phyloP scores from a whole-genome alignment of 2,888 invertebrate genomes.

The Pristionchus entomophagus region DNA sequence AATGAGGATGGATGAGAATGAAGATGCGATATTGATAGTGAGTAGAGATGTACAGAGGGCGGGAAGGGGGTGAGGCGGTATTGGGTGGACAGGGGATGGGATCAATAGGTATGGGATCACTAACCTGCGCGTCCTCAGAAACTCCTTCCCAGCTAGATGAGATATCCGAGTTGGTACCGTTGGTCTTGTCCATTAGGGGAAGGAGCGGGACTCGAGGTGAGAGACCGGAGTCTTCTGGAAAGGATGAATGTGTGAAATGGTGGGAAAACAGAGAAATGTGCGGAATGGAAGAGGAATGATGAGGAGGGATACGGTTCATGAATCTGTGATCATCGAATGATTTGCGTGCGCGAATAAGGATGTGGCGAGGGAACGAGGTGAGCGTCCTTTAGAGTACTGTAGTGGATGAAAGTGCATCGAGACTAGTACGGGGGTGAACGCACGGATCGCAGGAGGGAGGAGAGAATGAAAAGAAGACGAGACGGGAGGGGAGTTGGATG shows the following conservation, averaged over 20 bases:
- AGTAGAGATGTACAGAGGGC: not conserved
- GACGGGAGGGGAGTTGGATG: no score
- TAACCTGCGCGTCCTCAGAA: constrained; percentile 67
- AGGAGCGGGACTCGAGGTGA: not conserved
- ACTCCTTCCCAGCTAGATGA: constrained; percentile 73
- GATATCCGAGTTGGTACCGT: constrained; percentile 64
- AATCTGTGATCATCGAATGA: not conserved
- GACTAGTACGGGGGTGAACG: constrained; percentile 18
- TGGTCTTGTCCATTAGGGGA: constrained; percentile 48
- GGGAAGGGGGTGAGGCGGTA: not conserved
- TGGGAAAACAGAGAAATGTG: no score
- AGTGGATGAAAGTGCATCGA: constrained; percentile 41
- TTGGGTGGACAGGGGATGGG: not conserved
- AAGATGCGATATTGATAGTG: constrained; percentile 6
- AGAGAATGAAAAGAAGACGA: not conserved
- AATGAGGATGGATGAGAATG: constrained; percentile 12
- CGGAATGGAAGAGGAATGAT: not conserved
- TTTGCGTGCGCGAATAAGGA: not conserved
- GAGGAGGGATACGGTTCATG: not conserved
- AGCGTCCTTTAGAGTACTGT: constrained; percentile 38
- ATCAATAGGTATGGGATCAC: not conserved
- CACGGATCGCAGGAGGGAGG: not conserved
- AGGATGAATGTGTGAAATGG: constrained; percentile 33
- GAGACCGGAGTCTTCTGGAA: constrained; percentile 24
- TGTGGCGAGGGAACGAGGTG: not conserved